A percentile compares a stretch with the other conserved stretches of the same genome.
phyloP scores from a whole-genome alignment of 2,797 vertebrate species.

The Eulemur coronatus region DNA sequence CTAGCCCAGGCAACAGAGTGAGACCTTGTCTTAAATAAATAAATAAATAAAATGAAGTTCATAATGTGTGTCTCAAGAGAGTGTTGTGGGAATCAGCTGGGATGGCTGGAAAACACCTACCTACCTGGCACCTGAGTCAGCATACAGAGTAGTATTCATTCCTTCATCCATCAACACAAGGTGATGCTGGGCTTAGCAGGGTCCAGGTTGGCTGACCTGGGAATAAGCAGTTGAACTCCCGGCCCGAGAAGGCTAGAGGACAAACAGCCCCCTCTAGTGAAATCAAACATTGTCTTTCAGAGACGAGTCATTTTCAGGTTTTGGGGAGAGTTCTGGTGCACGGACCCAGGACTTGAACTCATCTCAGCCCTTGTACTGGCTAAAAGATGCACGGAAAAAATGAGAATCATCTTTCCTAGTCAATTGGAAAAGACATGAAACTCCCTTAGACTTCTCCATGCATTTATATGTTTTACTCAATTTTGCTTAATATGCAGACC shows the following conservation, averaged over 20 bases:
- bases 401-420: neutral
- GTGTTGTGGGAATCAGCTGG: neutral
- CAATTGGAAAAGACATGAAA: neutral
- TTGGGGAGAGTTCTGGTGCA: neutral
- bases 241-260: neutral
- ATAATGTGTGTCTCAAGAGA: neutral
- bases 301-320: neutral
- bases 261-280: neutral
- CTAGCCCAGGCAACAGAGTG: neutral
- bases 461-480: neutral
- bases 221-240: too few relatives aligned
- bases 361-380: neutral
- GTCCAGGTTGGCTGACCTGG: neutral
- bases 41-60: neutral
- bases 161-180: neutral
- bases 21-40: neutral
- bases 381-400: neutral
- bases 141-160: neutral
- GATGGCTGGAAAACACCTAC: neutral
- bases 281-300: neutral
- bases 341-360: neutral
- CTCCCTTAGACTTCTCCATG: neutral
- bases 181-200: neutral
- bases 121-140: neutral
- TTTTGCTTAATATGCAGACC: neutral